Evolutionary conservation across 2,113 vertebrate genomes (phyloP).

Genomic region (Periophthalmodon schlosseri): DNA sequence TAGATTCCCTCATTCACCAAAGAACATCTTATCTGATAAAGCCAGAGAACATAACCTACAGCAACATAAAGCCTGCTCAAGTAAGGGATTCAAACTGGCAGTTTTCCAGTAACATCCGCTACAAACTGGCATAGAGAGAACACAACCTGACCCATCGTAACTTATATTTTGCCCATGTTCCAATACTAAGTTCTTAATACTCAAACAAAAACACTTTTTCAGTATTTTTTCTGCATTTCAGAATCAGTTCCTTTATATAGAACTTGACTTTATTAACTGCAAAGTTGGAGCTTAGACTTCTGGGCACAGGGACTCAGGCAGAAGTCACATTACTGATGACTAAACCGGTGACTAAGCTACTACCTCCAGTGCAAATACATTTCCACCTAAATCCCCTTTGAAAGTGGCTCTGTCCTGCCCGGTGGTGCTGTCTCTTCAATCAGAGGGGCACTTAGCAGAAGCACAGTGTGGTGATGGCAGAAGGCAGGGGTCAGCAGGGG

Average conservation of each 20-base stretch:
- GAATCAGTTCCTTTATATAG: neutral
- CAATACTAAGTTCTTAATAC: neutral
- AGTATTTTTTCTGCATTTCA: neutral
- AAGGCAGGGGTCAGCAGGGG: conserved; percentile 51
- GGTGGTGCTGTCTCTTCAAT: conserved; percentile 62
- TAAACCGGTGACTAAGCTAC: conserved; percentile 52
- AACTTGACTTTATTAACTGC: conserved; percentile 10
- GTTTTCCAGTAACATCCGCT: neutral
- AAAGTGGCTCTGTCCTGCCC: conserved; percentile 45
- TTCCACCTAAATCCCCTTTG: conserved; percentile 61
- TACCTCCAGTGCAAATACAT: conserved; percentile 57
- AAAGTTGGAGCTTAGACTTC: conserved; percentile 1
- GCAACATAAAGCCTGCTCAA: too few species aligned
- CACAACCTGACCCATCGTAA: neutral
- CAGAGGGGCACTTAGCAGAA: conserved; percentile 42
- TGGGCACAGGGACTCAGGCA: neutral
- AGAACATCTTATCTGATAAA: too few species aligned
- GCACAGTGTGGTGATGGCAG: conserved; percentile 35
- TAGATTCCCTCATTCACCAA: too few species aligned
- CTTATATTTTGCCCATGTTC: neutral
- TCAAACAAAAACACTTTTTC: neutral
- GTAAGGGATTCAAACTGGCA: too few species aligned
- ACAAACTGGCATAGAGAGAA: neutral
- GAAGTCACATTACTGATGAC: conserved; percentile 45
- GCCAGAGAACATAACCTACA: too few species aligned